phyloP scores from a whole-genome alignment of 1,140 invertebrate genomes.

The Wasmannia auropunctata region DNA sequence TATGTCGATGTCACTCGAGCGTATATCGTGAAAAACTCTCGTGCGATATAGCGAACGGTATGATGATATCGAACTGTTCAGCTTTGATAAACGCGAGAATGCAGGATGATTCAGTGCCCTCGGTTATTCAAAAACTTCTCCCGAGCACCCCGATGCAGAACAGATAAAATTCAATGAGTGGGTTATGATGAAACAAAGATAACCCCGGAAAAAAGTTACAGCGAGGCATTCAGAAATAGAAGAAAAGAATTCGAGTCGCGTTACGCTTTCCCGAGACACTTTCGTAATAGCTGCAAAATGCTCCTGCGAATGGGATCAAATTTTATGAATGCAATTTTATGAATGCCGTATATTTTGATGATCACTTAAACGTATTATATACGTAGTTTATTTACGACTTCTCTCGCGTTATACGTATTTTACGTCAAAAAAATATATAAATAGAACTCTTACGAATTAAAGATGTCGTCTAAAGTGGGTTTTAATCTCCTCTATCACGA shows the following conservation, averaged over 20 bases:
- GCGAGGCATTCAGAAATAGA: background rate
- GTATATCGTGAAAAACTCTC: slow-evolving; percentile 27
- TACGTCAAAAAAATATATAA: background rate
- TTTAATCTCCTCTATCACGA: slow-evolving; percentile 36
- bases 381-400: no score
- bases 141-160: background rate
- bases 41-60: background rate
- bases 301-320: background rate
- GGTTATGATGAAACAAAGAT: slow-evolving; percentile 2
- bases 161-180: background rate
- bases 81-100: slow-evolving; percentile 12
- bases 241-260: background rate
- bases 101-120: slow-evolving; percentile 5
- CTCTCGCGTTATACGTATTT: background rate
- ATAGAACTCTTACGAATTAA: slow-evolving; percentile 28
- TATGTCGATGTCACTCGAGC: background rate
- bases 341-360: background rate
- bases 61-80: slow-evolving; percentile 6
- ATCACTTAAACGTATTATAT: background rate
- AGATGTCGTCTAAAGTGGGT: slow-evolving; percentile 13
- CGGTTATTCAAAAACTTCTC: background rate
- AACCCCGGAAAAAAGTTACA: background rate
- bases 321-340: slow-evolving; percentile 1
- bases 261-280: background rate
- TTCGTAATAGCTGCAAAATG: background rate